A percentile compares a stretch with the other conserved stretches of the same genome.
Evolutionary conservation across 2,113 vertebrate genomes (phyloP).

Genomic region (Tamias sibiricus): DNA sequence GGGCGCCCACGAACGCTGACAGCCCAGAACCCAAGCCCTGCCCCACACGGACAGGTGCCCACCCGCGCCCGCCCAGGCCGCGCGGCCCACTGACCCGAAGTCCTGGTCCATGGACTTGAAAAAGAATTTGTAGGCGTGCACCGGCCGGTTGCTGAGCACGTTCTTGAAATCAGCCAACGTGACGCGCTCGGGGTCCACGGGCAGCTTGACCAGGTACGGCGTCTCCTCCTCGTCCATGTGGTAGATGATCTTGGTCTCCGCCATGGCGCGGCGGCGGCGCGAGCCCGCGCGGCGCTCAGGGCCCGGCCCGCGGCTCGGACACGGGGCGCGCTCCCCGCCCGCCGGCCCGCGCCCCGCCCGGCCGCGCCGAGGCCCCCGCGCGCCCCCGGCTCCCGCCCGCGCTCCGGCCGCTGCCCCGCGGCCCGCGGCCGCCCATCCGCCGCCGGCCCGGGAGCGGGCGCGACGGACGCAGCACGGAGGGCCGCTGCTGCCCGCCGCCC

Average conservation of each 20-base stretch:
- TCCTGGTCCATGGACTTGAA: conserved; percentile 99
- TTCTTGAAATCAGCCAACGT: conserved; percentile 98
- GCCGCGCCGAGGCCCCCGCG: conserved; percentile 86
- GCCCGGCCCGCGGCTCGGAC: conserved; percentile 63
- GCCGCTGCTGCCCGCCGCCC: conserved; percentile 54
- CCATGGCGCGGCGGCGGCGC: conserved; percentile 90
- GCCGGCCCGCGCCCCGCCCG: conserved; percentile 66
- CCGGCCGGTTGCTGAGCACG: conserved; percentile 97
- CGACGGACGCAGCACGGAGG: conserved; percentile 39
- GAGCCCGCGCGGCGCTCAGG: conserved; percentile 48
- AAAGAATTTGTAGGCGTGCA: conserved; percentile 98
- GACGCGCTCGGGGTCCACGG: conserved; percentile 95
- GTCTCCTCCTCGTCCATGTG: conserved; percentile 99
- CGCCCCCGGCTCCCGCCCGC: conserved; percentile 18
- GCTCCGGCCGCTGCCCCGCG: background rate
- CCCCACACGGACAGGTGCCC: background rate
- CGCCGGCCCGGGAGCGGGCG: background rate
- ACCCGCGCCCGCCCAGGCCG: background rate
- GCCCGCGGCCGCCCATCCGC: conserved; percentile 68
- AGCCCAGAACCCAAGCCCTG: conserved; percentile 88
- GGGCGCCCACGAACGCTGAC: background rate
- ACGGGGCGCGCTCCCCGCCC: conserved; percentile 82
- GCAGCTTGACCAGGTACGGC: conserved; percentile 97
- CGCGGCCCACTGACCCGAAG: conserved; percentile 93
- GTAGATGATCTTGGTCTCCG: conserved; percentile 99